A percentile compares a stretch with the other conserved stretches of the same genome.
These are phyloP conservation scores for Myotis lucifugus DNA, from an alignment of 2,113 vertebrate species.

Conservation along the genomic window DNA sequence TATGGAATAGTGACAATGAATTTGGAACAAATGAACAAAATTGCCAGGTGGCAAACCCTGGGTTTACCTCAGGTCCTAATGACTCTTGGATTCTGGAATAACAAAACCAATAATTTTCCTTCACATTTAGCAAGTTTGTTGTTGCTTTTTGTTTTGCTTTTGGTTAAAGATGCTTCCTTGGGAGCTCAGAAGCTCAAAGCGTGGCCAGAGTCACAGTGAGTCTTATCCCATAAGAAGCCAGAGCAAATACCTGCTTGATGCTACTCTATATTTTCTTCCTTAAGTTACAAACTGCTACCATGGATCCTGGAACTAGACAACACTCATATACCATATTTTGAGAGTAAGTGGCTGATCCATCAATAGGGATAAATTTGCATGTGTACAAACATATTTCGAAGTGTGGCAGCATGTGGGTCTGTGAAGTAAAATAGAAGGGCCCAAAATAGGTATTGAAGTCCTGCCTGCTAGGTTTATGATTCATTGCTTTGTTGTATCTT, in stretches of 20 bases:
- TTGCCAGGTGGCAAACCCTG: not conserved
- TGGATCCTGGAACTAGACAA: not conserved
- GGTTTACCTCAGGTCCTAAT: not conserved
- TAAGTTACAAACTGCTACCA: not conserved
- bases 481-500: not conserved
- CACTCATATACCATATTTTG: not conserved
- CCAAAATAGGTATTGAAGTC: not conserved
- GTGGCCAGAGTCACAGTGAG: not conserved
- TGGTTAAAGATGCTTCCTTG: not conserved
- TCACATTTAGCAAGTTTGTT: not conserved
- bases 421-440: not conserved
- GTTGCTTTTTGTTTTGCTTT: not conserved
- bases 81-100: not conserved
- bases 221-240: not conserved
- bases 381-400: not conserved
- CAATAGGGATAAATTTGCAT: not conserved
- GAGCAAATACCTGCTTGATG: not conserved
- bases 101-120: not conserved
- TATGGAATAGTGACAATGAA: not conserved
- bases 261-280: not conserved
- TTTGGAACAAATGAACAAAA: constrained; percentile 31
- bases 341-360: not conserved
- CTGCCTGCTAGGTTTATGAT: not conserved
- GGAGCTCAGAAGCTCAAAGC: not conserved
- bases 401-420: not conserved